Percentiles rank a stretch among this genome's conserved stretches.
Conservation (phyloP, 2,888 invertebrate species). For the Thymelicus acteon region DNA sequence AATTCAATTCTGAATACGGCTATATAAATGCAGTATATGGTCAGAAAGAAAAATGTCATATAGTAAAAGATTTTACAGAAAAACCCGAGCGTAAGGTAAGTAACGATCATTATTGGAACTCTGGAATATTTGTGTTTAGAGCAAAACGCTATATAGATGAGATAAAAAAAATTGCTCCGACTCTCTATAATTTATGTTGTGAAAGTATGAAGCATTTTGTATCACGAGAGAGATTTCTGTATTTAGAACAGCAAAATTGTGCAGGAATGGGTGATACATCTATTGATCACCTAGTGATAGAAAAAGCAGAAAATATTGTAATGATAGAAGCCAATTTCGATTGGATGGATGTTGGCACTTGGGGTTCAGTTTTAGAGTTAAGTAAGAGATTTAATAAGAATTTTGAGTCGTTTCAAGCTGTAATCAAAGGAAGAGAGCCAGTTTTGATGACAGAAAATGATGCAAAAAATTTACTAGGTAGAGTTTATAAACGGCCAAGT, state of each 20-base stretch:
- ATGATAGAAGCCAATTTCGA: conserved; percentile 13
- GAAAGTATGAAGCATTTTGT: conserved; percentile 13
- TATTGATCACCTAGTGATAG: conserved; percentile 13
- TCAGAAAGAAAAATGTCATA: conserved; percentile 13
- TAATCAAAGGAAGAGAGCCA: conserved; percentile 13
- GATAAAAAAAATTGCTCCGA: conserved; percentile 13
- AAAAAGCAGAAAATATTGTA: conserved; percentile 13
- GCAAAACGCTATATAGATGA: conserved; percentile 13
- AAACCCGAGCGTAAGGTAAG: conserved; percentile 13
- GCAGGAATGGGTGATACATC: conserved; percentile 13
- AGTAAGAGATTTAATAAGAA: conserved; percentile 13
- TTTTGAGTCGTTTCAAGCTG: conserved; percentile 13
- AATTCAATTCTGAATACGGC: conserved; percentile 11
- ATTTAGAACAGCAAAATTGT: conserved; percentile 13
- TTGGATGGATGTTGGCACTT: conserved; percentile 13
- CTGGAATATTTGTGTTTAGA: conserved; percentile 13
- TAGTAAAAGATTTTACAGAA: conserved; percentile 13
- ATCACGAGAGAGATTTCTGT: conserved; percentile 13
- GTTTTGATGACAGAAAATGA: conserved; percentile 13
- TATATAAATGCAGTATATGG: conserved; percentile 13
- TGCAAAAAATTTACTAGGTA: conserved; percentile 13
- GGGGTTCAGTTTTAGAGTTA: conserved; percentile 13
- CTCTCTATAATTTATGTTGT: conserved; percentile 13
- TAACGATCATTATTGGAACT: conserved; percentile 13
- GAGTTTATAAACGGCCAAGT: conserved; percentile 13